phyloP scores from a whole-genome alignment of 2,797 vertebrate genomes.

The Falco concolor region DNA sequence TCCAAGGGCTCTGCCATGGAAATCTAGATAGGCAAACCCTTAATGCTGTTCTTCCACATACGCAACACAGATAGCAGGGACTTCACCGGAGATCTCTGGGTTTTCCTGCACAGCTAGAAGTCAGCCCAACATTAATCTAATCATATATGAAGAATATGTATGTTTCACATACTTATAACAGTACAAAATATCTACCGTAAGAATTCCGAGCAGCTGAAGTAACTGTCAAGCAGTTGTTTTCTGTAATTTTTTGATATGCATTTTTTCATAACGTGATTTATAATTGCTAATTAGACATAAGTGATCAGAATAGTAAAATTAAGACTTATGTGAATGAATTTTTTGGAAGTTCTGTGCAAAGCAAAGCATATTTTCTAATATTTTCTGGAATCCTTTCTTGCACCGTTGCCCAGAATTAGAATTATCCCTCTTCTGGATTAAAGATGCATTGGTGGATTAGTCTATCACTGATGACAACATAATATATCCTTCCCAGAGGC shows the following conservation, averaged over 20 bases:
- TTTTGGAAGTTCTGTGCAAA: slow-evolving; percentile 36
- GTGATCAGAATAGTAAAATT: background rate
- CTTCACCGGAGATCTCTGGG: background rate
- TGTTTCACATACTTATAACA: background rate
- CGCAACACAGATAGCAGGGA: background rate
- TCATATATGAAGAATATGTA: background rate
- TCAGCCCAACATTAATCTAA: background rate
- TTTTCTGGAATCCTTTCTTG: slow-evolving; percentile 68
- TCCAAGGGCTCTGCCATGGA: background rate
- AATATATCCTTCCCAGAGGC: slow-evolving; percentile 60
- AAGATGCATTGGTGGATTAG: slow-evolving; percentile 73
- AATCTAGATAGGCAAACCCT: background rate
- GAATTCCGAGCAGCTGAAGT: background rate
- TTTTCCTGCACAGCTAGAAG: background rate
- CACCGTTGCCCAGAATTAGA: slow-evolving; percentile 70
- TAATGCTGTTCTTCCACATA: background rate
- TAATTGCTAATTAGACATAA: background rate
- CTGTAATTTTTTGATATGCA: background rate
- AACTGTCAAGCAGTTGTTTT: background rate
- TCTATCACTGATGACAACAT: slow-evolving; percentile 72
- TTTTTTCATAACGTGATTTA: background rate
- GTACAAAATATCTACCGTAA: background rate
- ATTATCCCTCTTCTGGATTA: slow-evolving; percentile 75
- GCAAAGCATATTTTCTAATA: slow-evolving; percentile 61
- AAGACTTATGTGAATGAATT: background rate